Base-by-base conservation (phyloP, 1,140 invertebrate genomes). In the Drosophila sp. region DNA sequence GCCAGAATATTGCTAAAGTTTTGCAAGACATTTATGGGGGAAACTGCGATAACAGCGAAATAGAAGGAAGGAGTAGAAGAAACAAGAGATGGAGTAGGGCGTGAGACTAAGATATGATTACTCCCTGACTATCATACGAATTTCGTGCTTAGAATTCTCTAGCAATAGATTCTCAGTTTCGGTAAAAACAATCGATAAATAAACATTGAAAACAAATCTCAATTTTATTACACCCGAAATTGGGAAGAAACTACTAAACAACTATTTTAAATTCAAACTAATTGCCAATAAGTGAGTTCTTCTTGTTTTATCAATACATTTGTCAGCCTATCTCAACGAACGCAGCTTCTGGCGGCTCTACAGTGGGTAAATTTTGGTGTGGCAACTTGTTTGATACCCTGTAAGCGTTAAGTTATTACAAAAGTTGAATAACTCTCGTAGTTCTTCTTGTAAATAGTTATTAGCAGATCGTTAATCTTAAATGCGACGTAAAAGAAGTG, bases 1-100 rank as follows among this genome's bases (percentile, higher is more conserved):
- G 54, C 62, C 53, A 34, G 56, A 57, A 76, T 66, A 76, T 72
- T 72, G 69, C 69, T 48, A 76, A 76, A 76, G 72, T 76, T 76
- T 65, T 34, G 40, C 50, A 59, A 62, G 25, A 45, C 38, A 45
- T 21, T 45, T 27, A 13, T 6, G 18, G 1, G 6, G 54, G 1
- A 11, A 11, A 34, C 5, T 27, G 25, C 6, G 0, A n/a, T 21
- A 21, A 21, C 21, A 25, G 27, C 41, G 11, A 62, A 27, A 27
- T 46, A 25, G n/a, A 7, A 16, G 32, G 29, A 14, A 13, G 50
- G 13, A 14, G 11, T 11, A 9, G 9, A 2, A 13, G 9, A 38
- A 38, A 11, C 34, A 38, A 4, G n/a, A 38, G 4, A 4, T 38
- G 36, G 11, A 8, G 36, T 3, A 5, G 36, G n/a, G n/a, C 9